Conservation (phyloP, 1,140 invertebrate genomes). For the Dreissena polymorpha region DNA sequence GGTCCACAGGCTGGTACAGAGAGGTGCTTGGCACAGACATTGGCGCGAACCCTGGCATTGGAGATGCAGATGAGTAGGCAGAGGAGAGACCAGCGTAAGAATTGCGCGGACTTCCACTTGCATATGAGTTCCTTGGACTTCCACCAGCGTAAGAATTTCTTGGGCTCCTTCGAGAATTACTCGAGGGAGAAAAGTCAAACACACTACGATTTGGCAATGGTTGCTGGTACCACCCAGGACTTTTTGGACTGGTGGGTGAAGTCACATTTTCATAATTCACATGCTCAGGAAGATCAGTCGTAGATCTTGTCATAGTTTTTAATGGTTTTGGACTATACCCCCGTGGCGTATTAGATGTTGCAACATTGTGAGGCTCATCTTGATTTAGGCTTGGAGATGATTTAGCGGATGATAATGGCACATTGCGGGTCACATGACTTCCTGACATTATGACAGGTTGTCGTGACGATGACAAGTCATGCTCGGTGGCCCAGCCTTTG, state of each 20-base stretch:
- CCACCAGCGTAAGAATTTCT: constrained; percentile 50
- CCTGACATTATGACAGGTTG: constrained; percentile 40
- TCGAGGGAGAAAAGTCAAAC: constrained; percentile 45
- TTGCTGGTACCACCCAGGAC: constrained; percentile 43
- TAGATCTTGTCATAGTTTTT: constrained; percentile 61
- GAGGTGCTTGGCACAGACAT: constrained; percentile 33
- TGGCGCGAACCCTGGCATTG: constrained; percentile 30
- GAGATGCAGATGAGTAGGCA: constrained; percentile 17
- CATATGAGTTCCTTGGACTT: constrained; percentile 50
- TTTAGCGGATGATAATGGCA: constrained; percentile 61
- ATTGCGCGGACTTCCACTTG: constrained; percentile 46
- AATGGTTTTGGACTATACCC: constrained; percentile 27
- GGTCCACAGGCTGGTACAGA: constrained; percentile 1
- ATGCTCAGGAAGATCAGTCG: constrained; percentile 62
- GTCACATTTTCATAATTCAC: constrained; percentile 49
- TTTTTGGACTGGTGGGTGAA: constrained; percentile 50
- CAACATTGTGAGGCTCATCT: constrained; percentile 35
- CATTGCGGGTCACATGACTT: constrained; percentile 50
- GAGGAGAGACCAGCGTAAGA: constrained; percentile 43
- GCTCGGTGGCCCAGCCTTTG: constrained; percentile 57
- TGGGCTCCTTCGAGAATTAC: constrained; percentile 30
- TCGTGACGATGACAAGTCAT: constrained; percentile 53
- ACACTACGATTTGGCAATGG: constrained; percentile 45
- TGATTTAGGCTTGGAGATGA: constrained; percentile 65
- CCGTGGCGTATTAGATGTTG: background rate